Evolutionary conservation across 2,797 vertebrate species (phyloP), one percentile per base, ranked within the genome.

Genomic region (Arvicola amphibius): DNA sequence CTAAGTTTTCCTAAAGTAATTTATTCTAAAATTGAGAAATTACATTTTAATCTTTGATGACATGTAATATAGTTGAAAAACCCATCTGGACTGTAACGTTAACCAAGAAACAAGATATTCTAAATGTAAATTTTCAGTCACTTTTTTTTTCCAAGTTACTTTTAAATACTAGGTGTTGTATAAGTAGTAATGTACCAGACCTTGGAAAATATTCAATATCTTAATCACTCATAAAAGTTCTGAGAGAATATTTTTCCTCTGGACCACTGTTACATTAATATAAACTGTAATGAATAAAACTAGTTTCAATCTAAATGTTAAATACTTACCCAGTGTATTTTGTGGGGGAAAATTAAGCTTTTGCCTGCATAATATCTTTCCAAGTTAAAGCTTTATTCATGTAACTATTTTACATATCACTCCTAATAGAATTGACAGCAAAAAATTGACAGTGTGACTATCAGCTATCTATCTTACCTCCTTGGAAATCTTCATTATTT

Each of bases 61-160:
- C 25, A 89, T 63, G 27, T 19, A 71, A 61, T 53, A 6, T 59
- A 80, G 69, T 34, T 89, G 5, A n/a, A 25, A 96, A 73, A 91
- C 56, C 40, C 29, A 89, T 53, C 11, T 23, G 8, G 78, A 61
- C 29, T 76, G 2, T 76, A 88, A 78, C 77, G 79, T 74, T 97
- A 95, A 12, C 25, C 23, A 96, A 92, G 65, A 94, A 94, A 78
- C 51, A 91, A 95, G 53, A 93, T 84, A 85, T 16, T 89, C 40
- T 96, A 97, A 95, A 94, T 81, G 91, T 73, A 96, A 96, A 96
- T 94, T 95, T 95, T 48, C 78, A 69, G 76, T 67, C 37, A 84
- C 23, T 88, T 43, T 56, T 56, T 29, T 51, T 32, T 56, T 92
- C 34, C 34, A 85, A 63, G 48, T 79, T 37, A 80, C 51, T 73